A percentile compares a stretch with the other conserved stretches of the same genome.
Conservation (phyloP, 2,888 invertebrate genomes). For the Lasioglossum vierecki region DNA sequence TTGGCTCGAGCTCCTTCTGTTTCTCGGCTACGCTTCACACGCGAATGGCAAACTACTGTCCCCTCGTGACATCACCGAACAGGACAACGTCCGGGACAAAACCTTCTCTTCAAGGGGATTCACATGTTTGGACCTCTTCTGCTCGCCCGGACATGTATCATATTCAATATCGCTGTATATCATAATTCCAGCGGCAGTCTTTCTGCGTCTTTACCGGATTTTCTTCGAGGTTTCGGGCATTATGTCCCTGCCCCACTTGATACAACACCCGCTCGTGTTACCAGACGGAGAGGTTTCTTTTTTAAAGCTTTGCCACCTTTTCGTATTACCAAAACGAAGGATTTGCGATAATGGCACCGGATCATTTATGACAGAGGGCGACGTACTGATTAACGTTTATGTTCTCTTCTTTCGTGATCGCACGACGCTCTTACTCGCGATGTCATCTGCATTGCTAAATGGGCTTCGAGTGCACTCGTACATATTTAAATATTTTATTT, state of each 20-base stretch:
- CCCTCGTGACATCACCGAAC: accelerated
- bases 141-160: conserved; percentile 55
- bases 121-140: conserved; percentile 38
- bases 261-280: conserved; percentile 26
- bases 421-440: not conserved
- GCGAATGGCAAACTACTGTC: conserved; percentile 46
- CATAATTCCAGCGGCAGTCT: conserved; percentile 64
- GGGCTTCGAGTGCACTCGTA: not conserved
- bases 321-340: not conserved
- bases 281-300: not conserved
- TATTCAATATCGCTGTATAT: conserved; percentile 76
- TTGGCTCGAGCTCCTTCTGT: conserved; percentile 44
- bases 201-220: conserved; percentile 37
- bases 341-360: not conserved
- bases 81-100: conserved; percentile 35
- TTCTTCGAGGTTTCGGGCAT: conserved; percentile 41
- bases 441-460: not conserved
- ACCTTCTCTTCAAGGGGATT: conserved; percentile 47
- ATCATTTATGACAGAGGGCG: not conserved
- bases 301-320: conserved; percentile 17
- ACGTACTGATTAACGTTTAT: not conserved
- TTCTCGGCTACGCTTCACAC: conserved; percentile 15
- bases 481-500: not conserved
- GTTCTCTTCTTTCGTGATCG: not conserved
- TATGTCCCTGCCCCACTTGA: not conserved